phyloP scores from a whole-genome alignment of 2,113 vertebrate genomes.

The Danionella cerebrum region DNA sequence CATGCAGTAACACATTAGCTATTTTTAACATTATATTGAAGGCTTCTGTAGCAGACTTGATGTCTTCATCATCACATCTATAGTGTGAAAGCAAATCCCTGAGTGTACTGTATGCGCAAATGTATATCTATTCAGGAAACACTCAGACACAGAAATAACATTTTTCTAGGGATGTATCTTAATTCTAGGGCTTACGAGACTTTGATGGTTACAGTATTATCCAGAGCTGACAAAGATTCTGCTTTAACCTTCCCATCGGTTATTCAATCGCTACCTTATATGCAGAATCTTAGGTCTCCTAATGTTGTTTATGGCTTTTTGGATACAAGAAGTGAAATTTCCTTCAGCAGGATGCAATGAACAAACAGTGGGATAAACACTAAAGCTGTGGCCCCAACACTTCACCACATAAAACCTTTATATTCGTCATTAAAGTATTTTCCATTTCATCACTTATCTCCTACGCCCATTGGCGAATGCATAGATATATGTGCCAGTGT shows the following conservation, averaged over 20 bases:
- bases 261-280: slow-evolving; percentile 52
- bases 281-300: slow-evolving; percentile 49
- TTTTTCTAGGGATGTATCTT: not conserved
- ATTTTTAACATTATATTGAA: not conserved
- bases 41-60: not conserved
- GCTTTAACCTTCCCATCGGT: slow-evolving; percentile 49
- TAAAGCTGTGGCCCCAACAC: slow-evolving; percentile 10
- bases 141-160: too few relatives aligned
- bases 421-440: slow-evolving; percentile 32
- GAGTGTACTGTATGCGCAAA: too few relatives aligned
- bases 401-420: slow-evolving; percentile 29
- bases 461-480: slow-evolving; percentile 27
- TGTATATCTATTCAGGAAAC: too few relatives aligned
- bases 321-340: slow-evolving; percentile 13
- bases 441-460: slow-evolving; percentile 29
- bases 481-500: slow-evolving; percentile 24
- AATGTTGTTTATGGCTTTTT: slow-evolving; percentile 57
- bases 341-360: slow-evolving; percentile 5
- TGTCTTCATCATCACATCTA: not conserved
- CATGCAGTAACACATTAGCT: not conserved
- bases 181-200: not conserved
- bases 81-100: too few relatives aligned
- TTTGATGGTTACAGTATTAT: not conserved
- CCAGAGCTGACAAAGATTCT: slow-evolving; percentile 48
- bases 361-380: slow-evolving; percentile 29